Evolutionary conservation across 2,888 invertebrate genomes (phyloP), one percentile per base, ranked within the genome.

Genomic region (Cheilosia scutellata): DNA sequence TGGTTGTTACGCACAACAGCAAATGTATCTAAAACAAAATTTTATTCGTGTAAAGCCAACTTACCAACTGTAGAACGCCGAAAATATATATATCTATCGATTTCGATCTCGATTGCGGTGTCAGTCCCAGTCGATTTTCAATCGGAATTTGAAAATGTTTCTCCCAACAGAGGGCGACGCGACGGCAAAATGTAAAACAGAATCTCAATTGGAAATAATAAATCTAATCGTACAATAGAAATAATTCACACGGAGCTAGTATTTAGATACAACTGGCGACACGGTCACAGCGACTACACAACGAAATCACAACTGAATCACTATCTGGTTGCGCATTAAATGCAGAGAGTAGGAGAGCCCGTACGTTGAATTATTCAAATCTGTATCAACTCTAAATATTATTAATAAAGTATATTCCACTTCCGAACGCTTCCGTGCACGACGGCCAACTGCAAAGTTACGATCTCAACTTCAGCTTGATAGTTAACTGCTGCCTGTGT

Each of bases 381-480:
- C 72, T 86, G 82, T 82, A 82, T 86, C 82, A 83, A 72, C 80
- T 83, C 86, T 89, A 91, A 91, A 92, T 91, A 91, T 91, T 91
- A 92, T 92, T 92, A 92, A 92, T 91, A 92, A 92, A 91, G 91
- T 92, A 92, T 92, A 91, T 91, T 91, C 90, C 92, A 92, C 92
- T 92, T 92, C 92, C 92, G 92, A 92, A 92, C 92, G 92, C 92
- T 92, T 92, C 92, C 91, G 92, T 92, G 91, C 92, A 91, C 92
- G 90, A 92, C 91, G 91, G 92, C 91, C 91, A 92, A 92, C 92
- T 92, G 92, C 91, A 92, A 91, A 91, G 91, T 91, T 92, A 91
- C 92, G 91, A 92, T 92, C 92, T 90, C 91, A 91, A 91, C 91
- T 92, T 91, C 91, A 91, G 91, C 92, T 91, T 91, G 91, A 91